These are phyloP conservation scores for Tapera naevia DNA, from an alignment of 2,797 vertebrate genomes.

Conservation along the genomic window DNA sequence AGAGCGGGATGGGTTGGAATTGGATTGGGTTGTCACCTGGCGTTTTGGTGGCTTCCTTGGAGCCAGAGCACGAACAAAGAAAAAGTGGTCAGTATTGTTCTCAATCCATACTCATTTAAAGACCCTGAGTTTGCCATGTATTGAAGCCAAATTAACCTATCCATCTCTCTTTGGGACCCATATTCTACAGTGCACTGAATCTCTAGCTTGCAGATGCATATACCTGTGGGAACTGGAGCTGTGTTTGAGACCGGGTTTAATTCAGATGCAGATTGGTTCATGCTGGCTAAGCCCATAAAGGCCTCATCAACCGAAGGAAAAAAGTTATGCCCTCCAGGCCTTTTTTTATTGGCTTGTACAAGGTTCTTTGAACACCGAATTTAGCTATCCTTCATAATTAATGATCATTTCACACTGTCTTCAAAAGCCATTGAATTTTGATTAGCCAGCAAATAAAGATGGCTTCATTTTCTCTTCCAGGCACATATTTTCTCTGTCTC, in stretches of 20 bases:
- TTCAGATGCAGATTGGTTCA: background rate
- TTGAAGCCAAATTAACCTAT: background rate
- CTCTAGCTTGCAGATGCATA: background rate
- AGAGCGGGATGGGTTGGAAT: accelerated
- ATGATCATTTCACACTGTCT: constrained; percentile 79
- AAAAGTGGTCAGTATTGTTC: background rate
- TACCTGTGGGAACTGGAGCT: background rate
- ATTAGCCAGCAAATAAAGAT: constrained; percentile 80
- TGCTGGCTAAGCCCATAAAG: constrained; percentile 33
- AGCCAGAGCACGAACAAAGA: background rate
- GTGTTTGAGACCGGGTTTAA: background rate
- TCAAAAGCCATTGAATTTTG: constrained; percentile 81
- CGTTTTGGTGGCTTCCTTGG: background rate
- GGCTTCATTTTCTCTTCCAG: constrained; percentile 66
- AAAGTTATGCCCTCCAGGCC: constrained; percentile 42
- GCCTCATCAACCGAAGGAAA: constrained; percentile 31
- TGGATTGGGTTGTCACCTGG: background rate
- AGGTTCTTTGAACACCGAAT: constrained; percentile 81
- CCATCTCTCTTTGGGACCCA: background rate
- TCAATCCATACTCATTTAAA: background rate
- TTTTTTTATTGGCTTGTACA: constrained; percentile 64
- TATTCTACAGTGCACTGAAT: background rate
- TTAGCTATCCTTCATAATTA: constrained; percentile 85
- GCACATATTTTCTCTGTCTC: constrained; percentile 80
- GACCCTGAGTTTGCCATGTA: background rate